A percentile compares a stretch with the other conserved stretches of the same genome.
Conservation (phyloP, 1,140 invertebrate species). For the Epicauta chinensis region DNA sequence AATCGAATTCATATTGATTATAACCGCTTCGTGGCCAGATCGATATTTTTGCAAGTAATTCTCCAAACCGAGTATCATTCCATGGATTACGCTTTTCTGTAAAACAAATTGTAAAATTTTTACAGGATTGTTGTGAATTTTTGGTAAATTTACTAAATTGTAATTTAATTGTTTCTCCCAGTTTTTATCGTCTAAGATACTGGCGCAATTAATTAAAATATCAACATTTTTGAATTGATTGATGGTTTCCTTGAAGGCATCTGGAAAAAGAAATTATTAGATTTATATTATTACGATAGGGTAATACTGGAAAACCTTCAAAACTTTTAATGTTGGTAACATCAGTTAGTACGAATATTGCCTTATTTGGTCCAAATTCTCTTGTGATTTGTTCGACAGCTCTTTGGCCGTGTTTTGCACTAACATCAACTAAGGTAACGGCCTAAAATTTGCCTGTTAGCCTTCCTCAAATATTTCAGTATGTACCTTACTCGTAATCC, state of each 20-base stretch:
- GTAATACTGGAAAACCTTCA: slow-evolving; percentile 22
- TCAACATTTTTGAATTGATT: slow-evolving; percentile 38
- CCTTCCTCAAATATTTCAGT: too few species aligned
- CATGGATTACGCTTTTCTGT: slow-evolving; percentile 29
- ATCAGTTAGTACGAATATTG: slow-evolving; percentile 13
- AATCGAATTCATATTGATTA: slow-evolving; percentile 29
- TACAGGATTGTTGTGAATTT: too few species aligned
- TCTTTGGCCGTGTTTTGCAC: slow-evolving; percentile 19
- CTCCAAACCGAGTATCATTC: slow-evolving; percentile 26
- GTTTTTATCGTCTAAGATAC: slow-evolving; percentile 44
- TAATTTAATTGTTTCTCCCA: slow-evolving; percentile 46
- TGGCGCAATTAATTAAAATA: slow-evolving; percentile 48
- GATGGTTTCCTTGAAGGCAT: slow-evolving; percentile 27
- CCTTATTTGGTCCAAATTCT: slow-evolving; percentile 29
- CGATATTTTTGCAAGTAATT: slow-evolving; percentile 29
- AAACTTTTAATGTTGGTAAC: slow-evolving; percentile 21
- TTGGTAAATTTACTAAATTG: slow-evolving; percentile 42
- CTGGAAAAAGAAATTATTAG: slow-evolving; percentile 8
- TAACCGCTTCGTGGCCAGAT: slow-evolving; percentile 23
- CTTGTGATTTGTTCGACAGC: slow-evolving; percentile 24
- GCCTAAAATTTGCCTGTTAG: not conserved
- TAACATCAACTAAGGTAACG: slow-evolving; percentile 31
- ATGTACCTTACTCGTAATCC: slow-evolving; percentile 60
- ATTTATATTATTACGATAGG: not conserved
- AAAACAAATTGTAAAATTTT: too few species aligned